phyloP scores from a whole-genome alignment of 2,888 invertebrate genomes.

The Pocota personata region DNA sequence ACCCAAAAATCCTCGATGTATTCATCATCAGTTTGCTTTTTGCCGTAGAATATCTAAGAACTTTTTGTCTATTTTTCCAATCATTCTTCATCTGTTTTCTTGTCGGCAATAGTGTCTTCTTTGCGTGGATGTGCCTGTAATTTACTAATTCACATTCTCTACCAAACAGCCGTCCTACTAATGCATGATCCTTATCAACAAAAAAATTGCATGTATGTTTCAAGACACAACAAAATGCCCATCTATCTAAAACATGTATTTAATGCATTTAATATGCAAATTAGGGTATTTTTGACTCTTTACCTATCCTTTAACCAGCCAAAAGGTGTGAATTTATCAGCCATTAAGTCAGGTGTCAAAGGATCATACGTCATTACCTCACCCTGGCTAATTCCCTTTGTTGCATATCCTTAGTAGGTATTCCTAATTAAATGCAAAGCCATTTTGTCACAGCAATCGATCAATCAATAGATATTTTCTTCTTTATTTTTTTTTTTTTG shows the following conservation, averaged over 20 bases:
- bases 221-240: conserved; percentile 8
- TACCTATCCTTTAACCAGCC: not conserved
- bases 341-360: conserved; percentile 71
- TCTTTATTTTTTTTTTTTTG: not conserved
- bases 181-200: conserved; percentile 37
- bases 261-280: conserved; percentile 71
- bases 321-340: conserved; percentile 69
- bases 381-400: not conserved
- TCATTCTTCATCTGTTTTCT: not conserved
- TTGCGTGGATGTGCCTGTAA: not conserved
- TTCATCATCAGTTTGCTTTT: no score
- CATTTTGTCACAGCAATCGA: conserved; percentile 67
- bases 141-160: conserved; percentile 1
- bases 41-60: no score
- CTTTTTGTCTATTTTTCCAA: not conserved
- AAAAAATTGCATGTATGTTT: conserved; percentile 38
- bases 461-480: conserved; percentile 46
- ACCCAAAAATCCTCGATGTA: no score
- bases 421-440: conserved; percentile 39
- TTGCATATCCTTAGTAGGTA: not conserved
- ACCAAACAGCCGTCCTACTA: conserved; percentile 25
- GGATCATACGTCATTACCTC: conserved; percentile 57
- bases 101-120: conserved; percentile 6
- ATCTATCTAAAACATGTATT: conserved; percentile 57
- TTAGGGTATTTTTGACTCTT: conserved; percentile 39